Percentiles rank a stretch among this genome's conserved stretches.
Conservation (phyloP, 2,797 vertebrate species). For the Cryptoblepharus egeriae region DNA sequence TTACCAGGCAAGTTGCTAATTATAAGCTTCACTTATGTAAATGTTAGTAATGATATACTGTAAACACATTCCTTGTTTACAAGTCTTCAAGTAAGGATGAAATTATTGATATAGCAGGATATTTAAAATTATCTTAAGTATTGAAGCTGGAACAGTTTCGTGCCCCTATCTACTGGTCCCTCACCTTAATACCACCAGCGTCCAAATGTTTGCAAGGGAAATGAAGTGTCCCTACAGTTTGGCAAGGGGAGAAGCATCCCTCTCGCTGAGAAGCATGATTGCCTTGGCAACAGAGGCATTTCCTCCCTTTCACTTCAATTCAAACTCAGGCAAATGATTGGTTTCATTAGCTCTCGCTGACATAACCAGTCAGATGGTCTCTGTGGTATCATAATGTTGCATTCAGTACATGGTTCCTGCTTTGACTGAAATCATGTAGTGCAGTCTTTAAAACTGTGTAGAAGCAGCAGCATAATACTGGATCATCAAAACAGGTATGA, state of each 20-base stretch:
- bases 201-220: background rate
- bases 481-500: no score
- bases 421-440: background rate
- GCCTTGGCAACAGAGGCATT: background rate
- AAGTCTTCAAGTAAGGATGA: background rate
- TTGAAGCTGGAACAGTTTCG: background rate
- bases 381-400: background rate
- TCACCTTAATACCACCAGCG: background rate
- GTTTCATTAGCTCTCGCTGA: background rate
- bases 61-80: background rate
- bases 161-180: background rate
- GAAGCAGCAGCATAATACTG: background rate
- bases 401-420: background rate
- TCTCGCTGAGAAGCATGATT: background rate
- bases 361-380: background rate
- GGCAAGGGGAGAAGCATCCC: background rate
- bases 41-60: background rate
- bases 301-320: background rate
- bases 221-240: background rate
- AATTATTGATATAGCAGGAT: background rate
- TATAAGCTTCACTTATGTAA: constrained; percentile 6
- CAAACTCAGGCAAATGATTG: background rate
- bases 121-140: background rate
- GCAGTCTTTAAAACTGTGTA: background rate
- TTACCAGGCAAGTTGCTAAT: constrained; percentile 10